Base-by-base conservation (phyloP, 2,888 invertebrate genomes). In the Eumacrocentrus americanus region DNA sequence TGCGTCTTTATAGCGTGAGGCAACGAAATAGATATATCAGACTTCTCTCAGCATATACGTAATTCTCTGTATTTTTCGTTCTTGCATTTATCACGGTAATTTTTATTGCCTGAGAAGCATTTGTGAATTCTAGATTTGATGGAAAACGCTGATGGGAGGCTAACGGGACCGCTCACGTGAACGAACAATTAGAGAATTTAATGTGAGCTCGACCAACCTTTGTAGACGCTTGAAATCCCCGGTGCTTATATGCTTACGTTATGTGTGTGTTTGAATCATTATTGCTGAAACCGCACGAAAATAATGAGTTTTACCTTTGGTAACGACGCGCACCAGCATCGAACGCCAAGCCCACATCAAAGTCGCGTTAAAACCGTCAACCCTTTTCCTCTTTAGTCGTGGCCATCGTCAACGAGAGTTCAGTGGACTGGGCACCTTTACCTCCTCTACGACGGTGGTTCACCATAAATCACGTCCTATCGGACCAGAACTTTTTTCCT, bases 401-500 rank as follows among this genome's bases (percentile, higher is more conserved):
- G 14, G 22, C 22, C 44, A 12, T n/a, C 12, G 23, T 44, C 44
- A 58, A 29, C 40, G 29, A 37, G 16, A 37, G 53, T 42, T 14
- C 12, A 34, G 14, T n/a, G n/a, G n/a, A n/a, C n/a, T n/a, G n/a
- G 29, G n/a, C 14, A 42, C 42, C 23, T 22, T 9, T 7, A 35
- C 16, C 40, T 50, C 34, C 25, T 34, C 25, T n/a, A n/a, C n/a
- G n/a, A n/a, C n/a, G 42, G 46, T 60, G 62, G 63, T 60, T 62
- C 52, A 58, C 61, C 57, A 64, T 67, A 65, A 64, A 65, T 67
- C 65, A 59, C 62, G 62, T 65, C 53, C 58, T 62, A 54, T 63
- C 57, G 53, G 58, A 50, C 47, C 48, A 25, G 47, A 51, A 55
- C 25, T 54, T 48, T 51, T 58, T 48, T 62, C 58, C 58, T 29